Conservation (phyloP, 2,888 invertebrate species). For the Selenia dentaria region DNA sequence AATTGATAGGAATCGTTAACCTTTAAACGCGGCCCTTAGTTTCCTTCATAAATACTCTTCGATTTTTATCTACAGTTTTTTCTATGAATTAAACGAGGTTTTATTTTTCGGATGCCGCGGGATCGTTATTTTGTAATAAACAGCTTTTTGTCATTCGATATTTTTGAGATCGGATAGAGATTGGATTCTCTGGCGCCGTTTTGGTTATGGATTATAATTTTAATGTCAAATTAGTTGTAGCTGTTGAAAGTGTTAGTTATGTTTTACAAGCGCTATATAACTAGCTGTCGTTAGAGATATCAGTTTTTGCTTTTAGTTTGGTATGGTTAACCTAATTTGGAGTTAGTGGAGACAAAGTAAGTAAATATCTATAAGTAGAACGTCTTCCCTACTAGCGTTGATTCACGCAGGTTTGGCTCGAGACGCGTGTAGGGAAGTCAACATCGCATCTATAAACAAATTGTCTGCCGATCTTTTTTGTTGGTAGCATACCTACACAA, state of each 20-base stretch:
- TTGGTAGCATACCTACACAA: too few species aligned
- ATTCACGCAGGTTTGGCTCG: too few species aligned
- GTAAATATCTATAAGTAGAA: too few species aligned
- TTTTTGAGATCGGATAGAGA: conserved; percentile 71
- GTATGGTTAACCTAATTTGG: too few species aligned
- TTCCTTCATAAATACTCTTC: conserved; percentile 77
- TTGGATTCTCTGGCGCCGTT: conserved; percentile 62
- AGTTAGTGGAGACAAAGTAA: too few species aligned
- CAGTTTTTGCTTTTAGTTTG: too few species aligned
- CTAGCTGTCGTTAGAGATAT: too few species aligned
- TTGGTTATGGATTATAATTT: conserved; percentile 57
- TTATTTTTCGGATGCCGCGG: conserved; percentile 81
- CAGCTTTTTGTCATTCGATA: conserved; percentile 81
- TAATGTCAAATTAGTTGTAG: conserved; percentile 54
- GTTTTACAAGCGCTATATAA: not conserved
- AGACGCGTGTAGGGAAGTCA: too few species aligned
- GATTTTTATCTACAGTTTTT: conserved; percentile 76
- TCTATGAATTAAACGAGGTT: conserved; percentile 71
- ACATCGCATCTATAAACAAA: too few species aligned
- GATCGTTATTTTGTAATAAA: conserved; percentile 81
- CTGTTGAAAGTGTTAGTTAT: not conserved
- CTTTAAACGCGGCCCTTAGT: conserved; percentile 77
- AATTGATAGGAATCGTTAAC: conserved; percentile 84
- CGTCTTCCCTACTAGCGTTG: too few species aligned
- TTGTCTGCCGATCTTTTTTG: too few species aligned